These are phyloP conservation scores for Alcis repandata DNA, from an alignment of 2,888 invertebrate genomes.

Conservation along the genomic window DNA sequence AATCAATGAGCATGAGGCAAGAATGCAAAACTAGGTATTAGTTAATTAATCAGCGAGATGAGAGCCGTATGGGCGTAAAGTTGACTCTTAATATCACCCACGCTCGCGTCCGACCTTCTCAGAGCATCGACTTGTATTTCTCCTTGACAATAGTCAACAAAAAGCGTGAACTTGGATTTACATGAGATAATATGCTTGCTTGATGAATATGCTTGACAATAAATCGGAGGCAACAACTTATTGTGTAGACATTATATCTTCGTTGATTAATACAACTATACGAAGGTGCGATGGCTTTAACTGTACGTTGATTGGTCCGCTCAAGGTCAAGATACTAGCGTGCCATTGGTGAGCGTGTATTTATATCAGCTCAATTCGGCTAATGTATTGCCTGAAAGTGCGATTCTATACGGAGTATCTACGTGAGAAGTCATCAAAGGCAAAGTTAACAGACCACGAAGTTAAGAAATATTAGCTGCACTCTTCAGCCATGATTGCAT, in stretches of 20 bases:
- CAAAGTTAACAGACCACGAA: constrained; percentile 51
- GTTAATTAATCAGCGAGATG: constrained; percentile 41
- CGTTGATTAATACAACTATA: not conserved
- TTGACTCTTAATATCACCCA: constrained; percentile 60
- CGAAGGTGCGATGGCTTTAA: not conserved
- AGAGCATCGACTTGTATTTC: constrained; percentile 60
- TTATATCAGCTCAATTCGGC: not conserved
- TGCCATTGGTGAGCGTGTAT: not conserved
- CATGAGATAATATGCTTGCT: constrained; percentile 3
- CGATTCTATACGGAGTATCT: not conserved
- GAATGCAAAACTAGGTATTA: constrained; percentile 52
- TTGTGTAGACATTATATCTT: not conserved
- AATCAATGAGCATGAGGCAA: constrained; percentile 13
- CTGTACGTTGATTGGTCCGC: not conserved
- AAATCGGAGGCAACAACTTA: not conserved
- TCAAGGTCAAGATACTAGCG: not conserved
- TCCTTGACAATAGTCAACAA: constrained; percentile 53
- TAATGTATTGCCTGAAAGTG: not conserved
- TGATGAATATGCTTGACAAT: too few species aligned
- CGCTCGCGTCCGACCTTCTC: constrained; percentile 60
- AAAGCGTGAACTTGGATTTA: constrained; percentile 47
- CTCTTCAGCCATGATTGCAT: constrained; percentile 45
- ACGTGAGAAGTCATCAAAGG: not conserved
- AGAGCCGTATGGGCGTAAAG: constrained; percentile 65
- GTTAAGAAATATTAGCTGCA: constrained; percentile 44